These are phyloP conservation scores for Microtus richardsoni DNA, from an alignment of 2,113 vertebrate species.

Conservation along the genomic window DNA sequence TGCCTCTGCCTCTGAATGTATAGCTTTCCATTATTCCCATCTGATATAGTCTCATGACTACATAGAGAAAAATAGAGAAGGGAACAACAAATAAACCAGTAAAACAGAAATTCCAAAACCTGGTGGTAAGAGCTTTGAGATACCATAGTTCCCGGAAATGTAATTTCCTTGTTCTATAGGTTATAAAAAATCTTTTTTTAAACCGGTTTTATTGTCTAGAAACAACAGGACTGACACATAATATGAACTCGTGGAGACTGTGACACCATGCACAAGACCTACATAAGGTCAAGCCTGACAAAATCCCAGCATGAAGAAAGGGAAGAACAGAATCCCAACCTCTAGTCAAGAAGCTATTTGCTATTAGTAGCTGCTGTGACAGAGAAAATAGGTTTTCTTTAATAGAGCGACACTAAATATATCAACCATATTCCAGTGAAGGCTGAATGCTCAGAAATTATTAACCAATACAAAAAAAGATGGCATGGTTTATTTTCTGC, in stretches of 20 bases:
- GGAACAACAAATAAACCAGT: constrained; percentile 4
- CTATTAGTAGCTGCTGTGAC: background rate
- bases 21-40: constrained; percentile 44
- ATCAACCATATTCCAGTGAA: background rate
- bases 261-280: background rate
- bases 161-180: constrained; percentile 75
- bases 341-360: background rate
- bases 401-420: background rate
- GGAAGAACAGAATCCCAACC: background rate
- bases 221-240: background rate
- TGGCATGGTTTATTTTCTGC: background rate
- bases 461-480: background rate
- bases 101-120: constrained; percentile 49
- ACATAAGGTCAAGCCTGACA: background rate
- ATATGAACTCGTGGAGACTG: background rate
- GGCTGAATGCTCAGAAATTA: background rate
- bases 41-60: background rate
- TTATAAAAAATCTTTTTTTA: constrained; percentile 78
- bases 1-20: background rate
- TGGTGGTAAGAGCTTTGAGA: constrained; percentile 42
- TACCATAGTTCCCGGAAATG: constrained; percentile 63
- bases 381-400: background rate
- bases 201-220: background rate
- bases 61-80: background rate
- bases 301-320: background rate